These are phyloP conservation scores for Glossosoma conforme DNA, from an alignment of 1,140 invertebrate species.

Conservation along the genomic window DNA sequence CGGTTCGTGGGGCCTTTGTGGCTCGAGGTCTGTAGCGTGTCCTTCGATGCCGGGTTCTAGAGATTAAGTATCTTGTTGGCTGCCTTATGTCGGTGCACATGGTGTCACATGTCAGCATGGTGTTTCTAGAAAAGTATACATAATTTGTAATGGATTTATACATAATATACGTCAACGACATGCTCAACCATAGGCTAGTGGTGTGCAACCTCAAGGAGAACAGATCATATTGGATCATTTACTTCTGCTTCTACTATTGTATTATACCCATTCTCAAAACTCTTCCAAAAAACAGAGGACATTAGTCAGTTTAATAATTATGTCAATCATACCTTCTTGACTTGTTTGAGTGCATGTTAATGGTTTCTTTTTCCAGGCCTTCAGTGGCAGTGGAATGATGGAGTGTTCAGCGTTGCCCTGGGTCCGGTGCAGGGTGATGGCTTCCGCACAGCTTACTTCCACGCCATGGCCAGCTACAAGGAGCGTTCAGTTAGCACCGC, in stretches of 20 bases:
- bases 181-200: slow-evolving; percentile 60
- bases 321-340: too few relatives aligned
- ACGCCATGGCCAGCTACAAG: slow-evolving; percentile 61
- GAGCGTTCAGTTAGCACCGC: slow-evolving; percentile 62
- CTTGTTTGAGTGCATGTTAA: slow-evolving; percentile 56
- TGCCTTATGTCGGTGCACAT: too few relatives aligned
- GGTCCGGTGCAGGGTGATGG: slow-evolving; percentile 50
- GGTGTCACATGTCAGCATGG: too few relatives aligned
- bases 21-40: too few relatives aligned
- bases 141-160: too few relatives aligned
- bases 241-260: slow-evolving; percentile 70
- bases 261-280: too few relatives aligned
- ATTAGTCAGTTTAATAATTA: background rate
- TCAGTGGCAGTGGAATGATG: slow-evolving; percentile 68
- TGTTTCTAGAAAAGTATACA: too few relatives aligned
- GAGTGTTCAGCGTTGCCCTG: slow-evolving; percentile 63
- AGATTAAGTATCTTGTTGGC: too few relatives aligned
- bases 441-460: slow-evolving; percentile 60
- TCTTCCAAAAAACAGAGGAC: too few relatives aligned
- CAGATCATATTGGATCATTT: slow-evolving; percentile 63
- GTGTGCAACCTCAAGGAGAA: slow-evolving; percentile 61
- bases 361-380: slow-evolving; percentile 40
- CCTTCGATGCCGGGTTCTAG: too few relatives aligned
- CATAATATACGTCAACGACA: slow-evolving; percentile 72
- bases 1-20: too few relatives aligned